Percentiles rank a stretch among this genome's conserved stretches.
Conservation (phyloP, 2,888 invertebrate species). For the Melikaiella ostensackeni region DNA sequence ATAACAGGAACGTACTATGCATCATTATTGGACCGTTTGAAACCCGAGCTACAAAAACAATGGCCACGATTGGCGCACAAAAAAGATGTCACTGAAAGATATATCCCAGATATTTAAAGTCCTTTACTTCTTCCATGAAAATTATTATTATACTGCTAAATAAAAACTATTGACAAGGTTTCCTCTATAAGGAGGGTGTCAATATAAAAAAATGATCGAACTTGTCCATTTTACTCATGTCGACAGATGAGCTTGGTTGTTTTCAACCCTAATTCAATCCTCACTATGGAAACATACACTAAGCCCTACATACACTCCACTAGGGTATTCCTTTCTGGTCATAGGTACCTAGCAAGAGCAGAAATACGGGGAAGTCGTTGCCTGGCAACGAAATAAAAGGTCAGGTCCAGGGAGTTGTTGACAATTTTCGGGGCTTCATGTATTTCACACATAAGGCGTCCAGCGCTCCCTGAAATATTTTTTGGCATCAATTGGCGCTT, state of each 20-base stretch:
- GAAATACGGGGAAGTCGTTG: slow-evolving; percentile 20
- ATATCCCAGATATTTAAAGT: too few relatives aligned
- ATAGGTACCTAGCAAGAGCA: slow-evolving; percentile 17
- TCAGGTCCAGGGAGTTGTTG: slow-evolving; percentile 23
- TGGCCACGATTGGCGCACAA: too few relatives aligned
- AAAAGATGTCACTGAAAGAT: too few relatives aligned
- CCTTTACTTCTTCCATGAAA: too few relatives aligned
- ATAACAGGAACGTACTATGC: too few relatives aligned
- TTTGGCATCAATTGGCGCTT: neutral
- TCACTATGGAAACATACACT: slow-evolving; percentile 15
- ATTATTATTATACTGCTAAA: too few relatives aligned
- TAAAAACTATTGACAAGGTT: neutral
- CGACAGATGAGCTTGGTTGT: slow-evolving; percentile 34
- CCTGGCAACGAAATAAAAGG: slow-evolving; percentile 31
- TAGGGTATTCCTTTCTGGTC: slow-evolving; percentile 27
- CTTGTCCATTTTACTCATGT: slow-evolving; percentile 24
- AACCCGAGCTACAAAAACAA: too few relatives aligned
- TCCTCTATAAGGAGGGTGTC: neutral
- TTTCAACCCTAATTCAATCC: slow-evolving; percentile 40
- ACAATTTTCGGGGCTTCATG: slow-evolving; percentile 22
- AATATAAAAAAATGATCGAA: neutral
- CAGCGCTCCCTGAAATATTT: neutral
- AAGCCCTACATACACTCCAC: slow-evolving; percentile 24
- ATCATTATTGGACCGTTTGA: too few relatives aligned
- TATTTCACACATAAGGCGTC: slow-evolving; percentile 10